Conservation (phyloP, 2,113 vertebrate species). For the Mandrillus leucophaeus region DNA sequence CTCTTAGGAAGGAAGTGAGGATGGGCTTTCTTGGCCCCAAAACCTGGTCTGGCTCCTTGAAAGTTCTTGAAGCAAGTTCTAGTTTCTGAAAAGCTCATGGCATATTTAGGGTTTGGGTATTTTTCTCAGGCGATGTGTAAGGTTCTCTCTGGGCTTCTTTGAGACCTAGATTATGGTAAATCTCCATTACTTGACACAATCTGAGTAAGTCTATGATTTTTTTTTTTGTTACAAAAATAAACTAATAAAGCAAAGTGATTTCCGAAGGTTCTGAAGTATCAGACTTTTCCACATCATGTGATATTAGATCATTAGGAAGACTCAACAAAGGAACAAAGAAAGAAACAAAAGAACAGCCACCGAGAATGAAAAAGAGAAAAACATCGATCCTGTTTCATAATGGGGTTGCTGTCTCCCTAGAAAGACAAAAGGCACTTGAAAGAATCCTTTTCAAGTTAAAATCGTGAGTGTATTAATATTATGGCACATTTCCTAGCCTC, state of each 20-base stretch:
- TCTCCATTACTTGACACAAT: neutral
- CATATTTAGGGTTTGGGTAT: neutral
- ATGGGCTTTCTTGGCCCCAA: neutral
- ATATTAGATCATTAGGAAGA: conserved; percentile 22
- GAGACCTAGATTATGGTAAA: neutral
- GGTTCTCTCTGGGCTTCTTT: neutral
- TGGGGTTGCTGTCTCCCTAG: neutral
- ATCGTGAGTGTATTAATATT: neutral
- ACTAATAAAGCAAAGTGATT: neutral
- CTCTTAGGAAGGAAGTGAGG: neutral
- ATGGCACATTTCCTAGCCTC: neutral
- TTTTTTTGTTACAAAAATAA: neutral
- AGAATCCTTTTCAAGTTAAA: conserved; percentile 51
- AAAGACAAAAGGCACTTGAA: conserved; percentile 39
- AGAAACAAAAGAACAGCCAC: neutral
- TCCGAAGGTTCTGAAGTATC: neutral
- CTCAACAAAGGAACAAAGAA: neutral
- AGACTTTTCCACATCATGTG: neutral
- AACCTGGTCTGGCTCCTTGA: neutral
- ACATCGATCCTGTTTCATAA: neutral
- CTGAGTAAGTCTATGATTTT: neutral
- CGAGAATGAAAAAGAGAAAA: neutral
- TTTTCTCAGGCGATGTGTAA: neutral
- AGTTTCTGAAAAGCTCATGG: neutral
- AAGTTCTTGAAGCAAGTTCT: neutral